A percentile compares a stretch with the other conserved stretches of the same genome.
These are phyloP conservation scores for Hyalella azteca DNA, from an alignment of 2,888 invertebrate species.

Conservation along the genomic window DNA sequence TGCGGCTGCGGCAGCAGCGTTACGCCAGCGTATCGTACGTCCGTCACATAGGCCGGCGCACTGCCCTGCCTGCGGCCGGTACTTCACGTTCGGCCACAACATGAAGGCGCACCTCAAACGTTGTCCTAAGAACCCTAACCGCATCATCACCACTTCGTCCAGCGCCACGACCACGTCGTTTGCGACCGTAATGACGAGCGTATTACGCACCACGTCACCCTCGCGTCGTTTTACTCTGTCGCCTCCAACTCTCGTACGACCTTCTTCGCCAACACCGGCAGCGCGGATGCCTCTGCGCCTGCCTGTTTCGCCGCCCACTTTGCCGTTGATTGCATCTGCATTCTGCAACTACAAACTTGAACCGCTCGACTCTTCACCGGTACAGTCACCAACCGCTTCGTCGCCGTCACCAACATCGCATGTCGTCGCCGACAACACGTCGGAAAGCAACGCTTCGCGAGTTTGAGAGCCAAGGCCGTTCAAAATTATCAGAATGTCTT, in stretches of 20 bases:
- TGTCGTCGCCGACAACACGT: neutral
- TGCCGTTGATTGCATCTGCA: neutral
- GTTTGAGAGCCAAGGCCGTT: neutral
- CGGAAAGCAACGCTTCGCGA: neutral
- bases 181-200: constrained; percentile 49
- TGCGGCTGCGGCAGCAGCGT: constrained; percentile 48
- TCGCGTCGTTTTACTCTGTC: constrained; percentile 50
- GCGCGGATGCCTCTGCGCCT: neutral
- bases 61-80: constrained; percentile 58
- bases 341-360: constrained; percentile 5
- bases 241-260: constrained; percentile 46
- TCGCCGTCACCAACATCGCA: neutral
- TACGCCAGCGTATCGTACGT: constrained; percentile 54
- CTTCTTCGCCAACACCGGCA: neutral
- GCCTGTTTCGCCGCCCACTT: neutral
- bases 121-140: constrained; percentile 57
- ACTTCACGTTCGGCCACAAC: constrained; percentile 58
- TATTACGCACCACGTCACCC: constrained; percentile 49
- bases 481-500: too few species aligned
- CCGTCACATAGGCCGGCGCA: constrained; percentile 58
- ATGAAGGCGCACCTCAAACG: constrained; percentile 58
- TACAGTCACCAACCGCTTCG: neutral
- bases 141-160: constrained; percentile 49
- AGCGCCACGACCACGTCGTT: constrained; percentile 44
- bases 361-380: neutral